phyloP scores from a whole-genome alignment of 2,113 vertebrate genomes.

The Fregata magnificens region DNA sequence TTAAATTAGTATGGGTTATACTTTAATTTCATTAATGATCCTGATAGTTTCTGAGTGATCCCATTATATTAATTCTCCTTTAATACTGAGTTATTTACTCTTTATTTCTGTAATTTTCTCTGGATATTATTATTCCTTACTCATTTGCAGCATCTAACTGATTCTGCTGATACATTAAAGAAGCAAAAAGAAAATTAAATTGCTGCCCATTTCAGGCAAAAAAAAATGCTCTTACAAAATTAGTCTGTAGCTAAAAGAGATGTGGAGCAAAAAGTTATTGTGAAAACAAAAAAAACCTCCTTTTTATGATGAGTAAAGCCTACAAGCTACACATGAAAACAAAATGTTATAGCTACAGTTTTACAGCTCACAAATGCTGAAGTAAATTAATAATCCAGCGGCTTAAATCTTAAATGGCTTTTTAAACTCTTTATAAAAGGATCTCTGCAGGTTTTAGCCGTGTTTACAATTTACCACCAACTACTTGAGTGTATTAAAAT shows the following conservation, averaged over 20 bases:
- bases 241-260: constrained; percentile 23
- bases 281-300: constrained; percentile 6
- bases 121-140: constrained; percentile 34
- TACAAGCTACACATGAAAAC: neutral
- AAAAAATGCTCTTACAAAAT: constrained; percentile 44
- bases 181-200: constrained; percentile 42
- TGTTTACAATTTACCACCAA: constrained; percentile 25
- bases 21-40: constrained; percentile 55
- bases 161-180: constrained; percentile 49
- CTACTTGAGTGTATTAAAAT: neutral
- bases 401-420: constrained; percentile 1
- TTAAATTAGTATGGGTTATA: constrained; percentile 37
- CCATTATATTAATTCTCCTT: constrained; percentile 52
- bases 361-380: neutral
- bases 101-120: constrained; percentile 56
- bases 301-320: neutral
- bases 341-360: neutral
- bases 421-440: constrained; percentile 20
- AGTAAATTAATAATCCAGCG: constrained; percentile 1
- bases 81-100: constrained; percentile 58
- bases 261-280: neutral
- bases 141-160: constrained; percentile 33
- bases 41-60: constrained; percentile 31
- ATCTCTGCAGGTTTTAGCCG: constrained; percentile 1
- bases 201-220: constrained; percentile 38